Conservation (phyloP, 2,113 vertebrate species). For the Mastomys natalensis region DNA sequence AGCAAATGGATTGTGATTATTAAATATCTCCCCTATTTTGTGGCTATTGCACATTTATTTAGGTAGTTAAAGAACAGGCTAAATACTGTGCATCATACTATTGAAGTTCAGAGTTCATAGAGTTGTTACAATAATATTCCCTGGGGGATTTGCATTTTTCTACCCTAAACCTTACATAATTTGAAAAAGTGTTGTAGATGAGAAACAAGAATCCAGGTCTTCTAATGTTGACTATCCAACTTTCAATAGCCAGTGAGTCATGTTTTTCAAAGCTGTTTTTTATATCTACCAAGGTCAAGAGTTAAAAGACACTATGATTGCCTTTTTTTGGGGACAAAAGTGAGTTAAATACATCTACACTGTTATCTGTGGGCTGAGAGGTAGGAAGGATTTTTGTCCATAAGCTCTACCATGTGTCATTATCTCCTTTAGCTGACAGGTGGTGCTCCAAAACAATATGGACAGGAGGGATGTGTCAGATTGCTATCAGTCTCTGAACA, state of each 20-base stretch:
- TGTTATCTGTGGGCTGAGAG: not conserved
- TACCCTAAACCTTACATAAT: not conserved
- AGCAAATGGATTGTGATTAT: conserved; percentile 8
- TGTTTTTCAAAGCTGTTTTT: not conserved
- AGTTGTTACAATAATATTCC: not conserved
- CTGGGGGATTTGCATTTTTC: not conserved
- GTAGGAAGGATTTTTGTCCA: not conserved
- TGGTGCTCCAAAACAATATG: conserved; percentile 55
- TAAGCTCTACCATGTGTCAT: not conserved
- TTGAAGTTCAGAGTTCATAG: not conserved
- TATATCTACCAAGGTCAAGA: not conserved
- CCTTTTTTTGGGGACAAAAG: not conserved
- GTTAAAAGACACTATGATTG: not conserved
- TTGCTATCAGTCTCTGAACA: conserved; percentile 33
- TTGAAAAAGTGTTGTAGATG: not conserved
- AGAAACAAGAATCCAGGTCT: not conserved
- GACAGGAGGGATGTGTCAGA: not conserved
- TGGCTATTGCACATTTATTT: conserved; percentile 2
- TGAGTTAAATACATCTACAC: not conserved
- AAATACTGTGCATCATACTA: not conserved
- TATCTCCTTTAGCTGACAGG: conserved; percentile 56
- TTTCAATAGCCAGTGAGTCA: not conserved
- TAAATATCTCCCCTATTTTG: not conserved
- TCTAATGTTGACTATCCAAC: not conserved
- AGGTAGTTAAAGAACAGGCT: not conserved